Base-by-base conservation (phyloP, 2,113 vertebrate genomes). In the Nipponia nippon region DNA sequence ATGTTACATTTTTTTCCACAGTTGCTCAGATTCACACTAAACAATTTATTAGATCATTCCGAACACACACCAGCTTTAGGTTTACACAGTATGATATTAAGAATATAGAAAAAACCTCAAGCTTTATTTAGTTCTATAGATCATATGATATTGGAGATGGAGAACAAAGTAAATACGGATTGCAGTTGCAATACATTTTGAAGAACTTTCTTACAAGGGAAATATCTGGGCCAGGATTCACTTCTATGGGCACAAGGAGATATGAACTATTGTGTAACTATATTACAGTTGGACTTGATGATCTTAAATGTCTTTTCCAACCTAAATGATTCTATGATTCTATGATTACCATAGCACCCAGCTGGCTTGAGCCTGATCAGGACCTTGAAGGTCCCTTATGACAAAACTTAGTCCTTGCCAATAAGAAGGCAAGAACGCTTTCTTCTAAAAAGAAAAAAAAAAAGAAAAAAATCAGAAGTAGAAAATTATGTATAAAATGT, bases 391-490 rank as follows among this genome's bases (percentile, higher is more conserved):
- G 7, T 50, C 13, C 23, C 21, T 70, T 40, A 55, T 16, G 19
- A 47, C 3, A 82, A 90, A 87, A 55, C 3, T 18, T 70, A 79
- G 20, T 36, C 16, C 9, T 82, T 55, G 23, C 6, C 32, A 73
- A 6, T 58, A 53, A 47, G 21, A 71, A 32, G 18, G 20, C 17
- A 20, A 87, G 22, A 61, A 38, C 8, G 38, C 38, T 38, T 38
- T 38, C 38, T 38, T 38, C 10, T 23, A 34, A 59, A 55, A 47
- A 23, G 3, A 16, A 46, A 67, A 61, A 29, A 44, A 11, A 17
- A 12, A 9, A n/a, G 2, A 11, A 4, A 25, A 13, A 16, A 42
- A 3, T 19, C 12, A 42, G 2, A 53, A 36, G 3, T 13, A 56
- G 9, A 80, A 67, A 76, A 47, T 13, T 7, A 25, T 29, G 13